Evolutionary conservation across 2,113 vertebrate species (phyloP), one percentile per base, ranked within the genome.

Genomic region (Cyanoderma ruficeps): DNA sequence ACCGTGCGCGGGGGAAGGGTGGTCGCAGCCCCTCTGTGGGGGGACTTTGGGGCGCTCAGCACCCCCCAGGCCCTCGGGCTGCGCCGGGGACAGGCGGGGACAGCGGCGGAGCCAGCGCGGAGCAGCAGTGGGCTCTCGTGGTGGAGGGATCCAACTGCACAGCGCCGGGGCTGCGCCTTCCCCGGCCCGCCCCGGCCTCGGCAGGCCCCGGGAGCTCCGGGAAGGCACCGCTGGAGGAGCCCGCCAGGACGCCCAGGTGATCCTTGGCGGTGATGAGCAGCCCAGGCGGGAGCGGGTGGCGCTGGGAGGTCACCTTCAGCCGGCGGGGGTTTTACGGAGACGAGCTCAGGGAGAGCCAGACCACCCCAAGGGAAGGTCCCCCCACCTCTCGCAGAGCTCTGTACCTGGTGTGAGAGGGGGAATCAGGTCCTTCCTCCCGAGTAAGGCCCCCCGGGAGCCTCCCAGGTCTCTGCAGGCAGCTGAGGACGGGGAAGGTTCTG

Each of bases 91-190:
- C 50, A 3, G 67, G 41, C 59, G 50, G 65, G 49, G 19, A 4
- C 7, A 2, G 63, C 49, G 49, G 41, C 17, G 76, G 59, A 65
- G 69, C 13, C 61, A 60, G 78, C 61, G 70, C 47, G 87, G 94
- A 76, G 88, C 94, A 37, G 82, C 93, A 96, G 85, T 71, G 96
- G 41, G 86, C 94, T 88, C 96, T 94, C 22, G 37, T 16, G 96
- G 96, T 1, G 39, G 75, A 84, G 64, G 6, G 6, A 9, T 42
- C 87, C 90, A 89, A 93, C 55, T 93, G 94, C 94, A 88, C 1
- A 2, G 39, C 1, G 4, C 5, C 52, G 10, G 53, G 55, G 39
- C 31, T 4, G 50, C 14, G 37, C 50, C 44, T 24, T 7, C 25
- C 33, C 67, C 76, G 37, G 16, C 14, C 65, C n/a, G 13, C 3